Evolutionary conservation across 2,888 invertebrate species (phyloP).

Genomic region (Lochmaea crataegi): DNA sequence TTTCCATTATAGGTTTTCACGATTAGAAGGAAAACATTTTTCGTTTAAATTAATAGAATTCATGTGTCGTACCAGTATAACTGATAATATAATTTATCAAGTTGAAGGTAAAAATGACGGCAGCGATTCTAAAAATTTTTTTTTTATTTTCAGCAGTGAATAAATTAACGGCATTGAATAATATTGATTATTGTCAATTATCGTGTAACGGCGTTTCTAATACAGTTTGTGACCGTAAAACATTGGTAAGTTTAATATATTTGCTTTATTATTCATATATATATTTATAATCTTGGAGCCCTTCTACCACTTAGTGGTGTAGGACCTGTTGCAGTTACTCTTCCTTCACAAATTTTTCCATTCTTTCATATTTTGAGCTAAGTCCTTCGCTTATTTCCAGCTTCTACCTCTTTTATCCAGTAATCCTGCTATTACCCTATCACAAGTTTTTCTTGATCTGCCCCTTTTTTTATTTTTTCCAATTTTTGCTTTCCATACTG

Average conservation of each 20-base stretch:
- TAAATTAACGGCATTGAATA: neutral
- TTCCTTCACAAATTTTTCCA: too few relatives aligned
- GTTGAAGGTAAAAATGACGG: neutral
- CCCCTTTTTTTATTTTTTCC: too few relatives aligned
- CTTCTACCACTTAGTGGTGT: too few relatives aligned
- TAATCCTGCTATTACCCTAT: too few relatives aligned
- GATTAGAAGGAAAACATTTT: neutral
- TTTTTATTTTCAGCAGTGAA: neutral
- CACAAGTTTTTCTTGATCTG: too few relatives aligned
- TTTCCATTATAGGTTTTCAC: neutral
- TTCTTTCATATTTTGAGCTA: too few relatives aligned
- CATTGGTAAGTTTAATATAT: neutral
- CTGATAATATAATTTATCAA: neutral
- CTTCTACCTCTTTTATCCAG: too few relatives aligned
- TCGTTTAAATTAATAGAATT: neutral
- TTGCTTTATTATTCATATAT: neutral
- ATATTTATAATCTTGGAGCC: too few relatives aligned
- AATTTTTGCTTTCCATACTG: too few relatives aligned
- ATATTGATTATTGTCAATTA: slow-evolving; percentile 4
- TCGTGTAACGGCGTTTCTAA: neutral
- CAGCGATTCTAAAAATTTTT: neutral
- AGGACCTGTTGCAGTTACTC: too few relatives aligned
- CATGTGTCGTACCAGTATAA: too few relatives aligned
- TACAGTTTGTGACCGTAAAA: slow-evolving; percentile 11
- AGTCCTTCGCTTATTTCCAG: too few relatives aligned